Percentiles rank a stretch among this genome's conserved stretches.
phyloP scores from a whole-genome alignment of 2,113 vertebrate species.

The Sebastes schlegelii region DNA sequence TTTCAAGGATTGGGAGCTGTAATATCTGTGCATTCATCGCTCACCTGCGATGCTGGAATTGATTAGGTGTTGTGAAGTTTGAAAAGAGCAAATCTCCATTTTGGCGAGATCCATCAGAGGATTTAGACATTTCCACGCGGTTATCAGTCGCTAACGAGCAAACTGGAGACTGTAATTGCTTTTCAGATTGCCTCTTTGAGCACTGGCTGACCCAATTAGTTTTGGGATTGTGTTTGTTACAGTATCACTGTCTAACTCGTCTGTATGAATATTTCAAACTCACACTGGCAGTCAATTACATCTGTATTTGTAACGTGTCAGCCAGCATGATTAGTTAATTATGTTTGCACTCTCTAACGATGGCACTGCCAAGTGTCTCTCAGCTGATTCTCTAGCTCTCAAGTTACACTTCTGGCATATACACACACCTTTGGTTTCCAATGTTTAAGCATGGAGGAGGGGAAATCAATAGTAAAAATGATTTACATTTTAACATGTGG shows the following conservation, averaged over 20 bases:
- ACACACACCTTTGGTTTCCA: not conserved
- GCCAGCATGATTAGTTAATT: constrained; percentile 74
- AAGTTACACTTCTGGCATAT: not conserved
- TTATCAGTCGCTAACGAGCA: constrained; percentile 65
- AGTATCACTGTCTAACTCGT: constrained; percentile 71
- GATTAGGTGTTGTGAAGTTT: constrained; percentile 51
- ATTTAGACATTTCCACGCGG: constrained; percentile 49
- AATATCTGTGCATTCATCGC: constrained; percentile 41
- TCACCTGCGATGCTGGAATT: constrained; percentile 57
- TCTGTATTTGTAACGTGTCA: constrained; percentile 75
- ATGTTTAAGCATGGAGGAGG: constrained; percentile 37
- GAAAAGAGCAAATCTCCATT: constrained; percentile 52
- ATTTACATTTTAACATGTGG: constrained; percentile 41
- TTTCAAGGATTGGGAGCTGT: constrained; percentile 25
- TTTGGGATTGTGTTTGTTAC: constrained; percentile 73
- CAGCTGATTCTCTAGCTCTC: constrained; percentile 18
- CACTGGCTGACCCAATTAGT: constrained; percentile 78
- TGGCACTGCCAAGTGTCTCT: constrained; percentile 50
- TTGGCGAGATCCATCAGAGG: constrained; percentile 55
- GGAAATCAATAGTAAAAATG: constrained; percentile 52
- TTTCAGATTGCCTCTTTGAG: constrained; percentile 78
- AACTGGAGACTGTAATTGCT: constrained; percentile 76
- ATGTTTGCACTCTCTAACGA: constrained; percentile 69
- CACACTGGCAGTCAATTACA: constrained; percentile 74
- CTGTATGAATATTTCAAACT: constrained; percentile 76